Evolutionary conservation across 2,797 vertebrate genomes (phyloP).

Genomic region (Lagorchestes hirsutus): DNA sequence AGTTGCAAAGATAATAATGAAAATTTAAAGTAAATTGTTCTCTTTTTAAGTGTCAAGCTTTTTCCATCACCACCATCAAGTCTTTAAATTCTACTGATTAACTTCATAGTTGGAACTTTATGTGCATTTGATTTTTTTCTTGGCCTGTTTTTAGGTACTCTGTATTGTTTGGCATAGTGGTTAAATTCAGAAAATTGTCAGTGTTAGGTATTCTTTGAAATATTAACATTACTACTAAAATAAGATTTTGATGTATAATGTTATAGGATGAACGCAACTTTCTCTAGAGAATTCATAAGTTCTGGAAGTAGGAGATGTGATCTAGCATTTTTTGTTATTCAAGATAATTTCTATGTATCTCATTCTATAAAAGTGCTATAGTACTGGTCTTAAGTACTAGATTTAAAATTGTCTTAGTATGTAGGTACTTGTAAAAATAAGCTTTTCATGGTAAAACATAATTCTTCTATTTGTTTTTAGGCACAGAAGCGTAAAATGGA

Average conservation of each 20-base stretch:
- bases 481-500: constrained; percentile 97
- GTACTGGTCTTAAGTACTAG: not conserved
- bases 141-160: not conserved
- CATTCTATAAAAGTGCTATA: not conserved
- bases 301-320: constrained; percentile 38
- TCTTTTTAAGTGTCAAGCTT: not conserved
- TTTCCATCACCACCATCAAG: not conserved
- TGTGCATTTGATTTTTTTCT: not conserved
- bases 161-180: not conserved
- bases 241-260: not conserved
- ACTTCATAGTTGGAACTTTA: not conserved
- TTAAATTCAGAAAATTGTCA: constrained; percentile 24
- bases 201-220: not conserved
- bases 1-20: not conserved
- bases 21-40: not conserved
- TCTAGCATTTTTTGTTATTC: not conserved
- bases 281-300: constrained; percentile 34
- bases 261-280: constrained; percentile 8
- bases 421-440: not conserved
- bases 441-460: constrained; percentile 5
- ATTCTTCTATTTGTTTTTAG: constrained; percentile 83
- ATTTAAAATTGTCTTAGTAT: constrained; percentile 2
- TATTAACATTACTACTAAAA: constrained; percentile 16
- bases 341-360: not conserved
- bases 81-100: not conserved